Evolutionary conservation across 1,140 invertebrate genomes (phyloP), one percentile per base, ranked within the genome.

Genomic region (Procambarus clarkii): DNA sequence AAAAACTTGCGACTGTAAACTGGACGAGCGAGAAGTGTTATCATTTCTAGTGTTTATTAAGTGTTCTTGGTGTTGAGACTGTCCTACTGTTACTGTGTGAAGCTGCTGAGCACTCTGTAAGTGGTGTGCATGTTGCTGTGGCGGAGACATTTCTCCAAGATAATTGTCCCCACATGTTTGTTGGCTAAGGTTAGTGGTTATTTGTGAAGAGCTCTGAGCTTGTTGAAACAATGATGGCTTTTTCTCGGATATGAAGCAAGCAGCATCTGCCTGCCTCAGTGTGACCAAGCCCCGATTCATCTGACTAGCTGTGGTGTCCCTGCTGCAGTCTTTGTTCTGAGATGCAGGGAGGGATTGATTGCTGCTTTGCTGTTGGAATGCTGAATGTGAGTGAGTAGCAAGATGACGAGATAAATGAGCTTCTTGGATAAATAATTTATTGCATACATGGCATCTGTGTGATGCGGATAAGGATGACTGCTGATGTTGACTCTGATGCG

Each of bases 371-470:
- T 83, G 81, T 11, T 60, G 34, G 60, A 83, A 83, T 69, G 81
- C 64, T 34, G 81, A n/a, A 54, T 24, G 15, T 34, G 76, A 82
- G 60, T 87, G 85, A 54, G 77, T 87, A 18, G 90, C 60, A 44
- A 91, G 60, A 54, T 91, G 90, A 45, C 85, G 90, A 46, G 58
- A 80, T n/a, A 91, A 77, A n/a, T 87, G 54, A 4, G 78, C 46
- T 74, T 87, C 78, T 44, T 86, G 84, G 3, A 86, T 54, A 60
- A 81, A 91, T 9, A 77, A 3, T 54, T 91, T 91, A 50, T 79
- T 86, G 77, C 90, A 91, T 7, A 91, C 60, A 15, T 79, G 83
- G 82, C 90, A 91, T 58, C 24, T 81, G 50, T 84, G 85, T 3
- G 76, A 34, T 24, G 78, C 34, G 5, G 50, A 60, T 21, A 45